Evolutionary conservation across 1,140 invertebrate species (phyloP).

Genomic region (Cyclina sinensis): DNA sequence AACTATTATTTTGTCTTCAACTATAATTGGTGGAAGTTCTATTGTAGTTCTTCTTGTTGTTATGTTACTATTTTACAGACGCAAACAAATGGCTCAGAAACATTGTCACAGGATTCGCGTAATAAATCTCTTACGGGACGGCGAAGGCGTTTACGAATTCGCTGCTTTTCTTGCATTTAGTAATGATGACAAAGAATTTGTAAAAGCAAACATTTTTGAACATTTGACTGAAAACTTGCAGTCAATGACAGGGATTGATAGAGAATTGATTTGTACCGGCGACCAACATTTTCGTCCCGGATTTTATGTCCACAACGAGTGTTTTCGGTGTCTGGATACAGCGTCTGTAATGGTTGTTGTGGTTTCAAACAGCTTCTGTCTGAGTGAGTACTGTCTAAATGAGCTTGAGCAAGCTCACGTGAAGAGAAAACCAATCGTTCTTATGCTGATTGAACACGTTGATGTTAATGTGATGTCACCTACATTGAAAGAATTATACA

Average conservation of each 20-base stretch:
- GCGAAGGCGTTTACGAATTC: background rate
- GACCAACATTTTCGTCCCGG: conserved; percentile 21
- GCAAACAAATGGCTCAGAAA: background rate
- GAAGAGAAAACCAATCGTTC: conserved; percentile 15
- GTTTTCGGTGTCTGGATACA: background rate
- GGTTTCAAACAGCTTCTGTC: conserved; percentile 15
- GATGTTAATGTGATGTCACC: background rate
- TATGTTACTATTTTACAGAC: background rate
- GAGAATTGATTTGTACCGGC: conserved; percentile 23
- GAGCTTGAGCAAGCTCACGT: conserved; percentile 9
- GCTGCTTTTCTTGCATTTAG: conserved; percentile 22
- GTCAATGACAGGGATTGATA: conserved; percentile 4
- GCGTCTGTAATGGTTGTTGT: background rate
- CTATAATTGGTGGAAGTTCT: background rate
- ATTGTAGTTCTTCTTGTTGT: background rate
- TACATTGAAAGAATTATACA: background rate
- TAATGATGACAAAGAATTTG: conserved; percentile 36
- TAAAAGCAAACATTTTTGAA: background rate
- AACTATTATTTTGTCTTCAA: background rate
- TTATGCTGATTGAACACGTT: conserved; percentile 26
- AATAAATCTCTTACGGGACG: background rate
- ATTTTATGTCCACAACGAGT: conserved; percentile 14
- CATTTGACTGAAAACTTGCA: conserved; percentile 1
- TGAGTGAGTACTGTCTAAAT: background rate
- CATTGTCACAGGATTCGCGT: background rate